Evolutionary conservation across 1,140 invertebrate genomes (phyloP).

Genomic region (Eurosta solidaginis): DNA sequence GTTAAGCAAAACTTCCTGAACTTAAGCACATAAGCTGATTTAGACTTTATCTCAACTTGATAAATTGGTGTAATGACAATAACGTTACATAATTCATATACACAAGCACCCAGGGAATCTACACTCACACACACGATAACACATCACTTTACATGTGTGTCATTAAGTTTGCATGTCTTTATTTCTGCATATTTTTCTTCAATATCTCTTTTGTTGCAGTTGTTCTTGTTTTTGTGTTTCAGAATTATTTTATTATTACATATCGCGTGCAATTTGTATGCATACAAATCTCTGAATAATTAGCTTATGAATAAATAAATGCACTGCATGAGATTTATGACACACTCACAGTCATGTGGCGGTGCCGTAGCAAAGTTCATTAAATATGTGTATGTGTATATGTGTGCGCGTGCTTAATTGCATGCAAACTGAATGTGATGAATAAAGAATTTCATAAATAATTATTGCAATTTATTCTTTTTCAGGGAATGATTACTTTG

Average conservation of each 20-base stretch:
- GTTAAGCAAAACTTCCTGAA: background rate
- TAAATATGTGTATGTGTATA: background rate
- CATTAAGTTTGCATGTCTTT: background rate
- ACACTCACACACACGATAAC: background rate
- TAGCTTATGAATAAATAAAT: slow-evolving; percentile 23
- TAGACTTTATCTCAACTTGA: slow-evolving; percentile 1
- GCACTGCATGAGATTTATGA: background rate
- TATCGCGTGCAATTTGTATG: background rate
- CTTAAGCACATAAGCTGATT: slow-evolving; percentile 20
- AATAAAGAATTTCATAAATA: no score
- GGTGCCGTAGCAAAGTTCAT: background rate
- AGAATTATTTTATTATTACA: background rate
- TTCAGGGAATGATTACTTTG: no score
- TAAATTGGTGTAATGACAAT: background rate
- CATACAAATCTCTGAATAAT: slow-evolving; percentile 13
- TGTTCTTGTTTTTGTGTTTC: background rate
- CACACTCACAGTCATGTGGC: background rate
- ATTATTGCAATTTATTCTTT: no score
- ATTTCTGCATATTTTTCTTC: background rate
- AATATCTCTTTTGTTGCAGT: no score
- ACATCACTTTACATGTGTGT: background rate
- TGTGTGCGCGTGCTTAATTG: no score
- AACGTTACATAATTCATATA: no score
- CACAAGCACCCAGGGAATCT: no score
- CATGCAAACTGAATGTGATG: no score